Evolutionary conservation across 2,113 vertebrate species (phyloP), one percentile per base, ranked within the genome.

Genomic region (Rhynchomys soricoides): DNA sequence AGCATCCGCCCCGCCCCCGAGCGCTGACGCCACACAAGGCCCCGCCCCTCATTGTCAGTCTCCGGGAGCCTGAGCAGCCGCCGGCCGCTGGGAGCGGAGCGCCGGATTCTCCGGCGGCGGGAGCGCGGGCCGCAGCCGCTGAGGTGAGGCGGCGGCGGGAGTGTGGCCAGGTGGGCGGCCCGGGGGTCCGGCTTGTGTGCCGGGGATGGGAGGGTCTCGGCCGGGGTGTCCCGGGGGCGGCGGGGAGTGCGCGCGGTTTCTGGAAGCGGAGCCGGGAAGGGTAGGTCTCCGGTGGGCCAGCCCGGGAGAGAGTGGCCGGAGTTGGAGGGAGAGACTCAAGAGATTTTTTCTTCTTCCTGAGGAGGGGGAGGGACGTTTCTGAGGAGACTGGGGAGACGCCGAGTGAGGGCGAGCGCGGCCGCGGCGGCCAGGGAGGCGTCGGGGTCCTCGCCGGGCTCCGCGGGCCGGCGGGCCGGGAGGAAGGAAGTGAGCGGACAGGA

Each of bases 11-110:
- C 89, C 87, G 52, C 96, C 95, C 96, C 78, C 26, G 90, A 48
- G 0, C 50, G 26, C 89, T 57, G 29, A 97, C 98, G 78, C 94
- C 97, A 98, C 87, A 0, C 34, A 4, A 0, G 50, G 95, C 71
- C 95, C 98, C 97, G 98, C 98, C 98, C 97, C 98, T 98, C 98
- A 98, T 98, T 98, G 98, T 98, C 98, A 98, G 98, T 97, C 96
- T 96, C 4, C 77, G 95, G 95, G 97, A 97, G 81, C 89, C 92
- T 16, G 96, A 92, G 96, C 95, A 95, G 97, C 95, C 96, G 97
- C 98, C 98, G 97, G 98, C 83, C 43, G 88, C 90, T 24, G 89
- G 94, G 95, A 97, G 31, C 83, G 0, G 34, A 92, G 90, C 45
- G 96, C 86, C 3, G 50, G 91, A 86, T 10, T 57, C 22, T 45